Base-by-base conservation (phyloP, 2,113 vertebrate genomes). In the Otolemur garnettii region DNA sequence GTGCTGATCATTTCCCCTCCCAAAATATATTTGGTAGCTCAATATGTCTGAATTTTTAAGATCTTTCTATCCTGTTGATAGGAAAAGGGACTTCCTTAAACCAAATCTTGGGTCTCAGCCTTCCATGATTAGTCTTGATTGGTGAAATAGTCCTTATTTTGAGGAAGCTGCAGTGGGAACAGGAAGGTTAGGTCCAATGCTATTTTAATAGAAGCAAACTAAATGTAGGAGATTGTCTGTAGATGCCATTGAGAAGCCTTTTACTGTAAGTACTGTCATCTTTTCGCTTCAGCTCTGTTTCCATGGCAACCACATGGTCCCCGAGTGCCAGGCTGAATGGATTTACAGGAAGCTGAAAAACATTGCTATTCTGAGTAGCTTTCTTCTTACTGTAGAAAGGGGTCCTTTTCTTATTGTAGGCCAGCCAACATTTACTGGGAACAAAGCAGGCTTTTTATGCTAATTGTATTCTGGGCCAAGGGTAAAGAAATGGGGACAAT, bases 281-380 rank as follows among this genome's bases (percentile, higher is more conserved):
- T 94, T 95, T 80, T 90, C 45, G 92, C 95, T 96, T 97, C 84
- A 96, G 87, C 88, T 96, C 72, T 92, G 98, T 98, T 99, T 96
- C 98, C 97, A 95, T 98, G 97, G 96, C 97, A 98, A 98, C 98
- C 84, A 88, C 0, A 1, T 45, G 92, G 95, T 69, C 88, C 95
- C 50, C 60, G 79, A 93, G 78, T 94, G 94, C 94, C 95, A 84
- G 42, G 93, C 6, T 88, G 59, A 78, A 96, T 88, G 96, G 60
- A 96, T 96, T 96, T 92, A 95, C 62, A 3, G 91, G 66, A 94
- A 97, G 89, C 97, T 69, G 50, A 19, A 95, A 89, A 87, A 90
- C 97, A 94, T 86, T 97, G 97, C 30, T 98, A 97, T 98, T 98
- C 97, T 7, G 7, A 94, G 96, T 38, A 53, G 55, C 97, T 97